Percentiles rank a stretch among this genome's conserved stretches.
phyloP scores from a whole-genome alignment of 2,113 vertebrate genomes.

The Corvus moneduloides region DNA sequence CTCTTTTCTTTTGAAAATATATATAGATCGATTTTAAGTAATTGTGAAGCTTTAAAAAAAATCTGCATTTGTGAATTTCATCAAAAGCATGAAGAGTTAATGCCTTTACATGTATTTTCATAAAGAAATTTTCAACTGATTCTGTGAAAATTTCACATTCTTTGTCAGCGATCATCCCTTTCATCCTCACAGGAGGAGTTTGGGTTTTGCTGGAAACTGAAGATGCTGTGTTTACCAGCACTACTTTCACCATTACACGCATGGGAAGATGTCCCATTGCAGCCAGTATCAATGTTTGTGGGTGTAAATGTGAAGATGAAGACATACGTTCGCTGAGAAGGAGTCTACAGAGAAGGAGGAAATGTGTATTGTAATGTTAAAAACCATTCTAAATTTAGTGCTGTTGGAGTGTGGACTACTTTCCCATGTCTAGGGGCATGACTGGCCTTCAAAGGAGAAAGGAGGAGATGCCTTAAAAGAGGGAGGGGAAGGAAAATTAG shows the following conservation, averaged over 20 bases:
- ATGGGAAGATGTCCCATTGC: neutral
- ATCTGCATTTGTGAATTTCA: neutral
- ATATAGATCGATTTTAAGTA: neutral
- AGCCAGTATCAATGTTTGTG: neutral
- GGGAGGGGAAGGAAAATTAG: rapidly evolving
- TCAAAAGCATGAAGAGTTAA: neutral
- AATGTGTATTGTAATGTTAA: neutral
- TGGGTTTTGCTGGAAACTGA: neutral
- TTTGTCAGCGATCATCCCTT: neutral
- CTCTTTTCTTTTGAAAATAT: neutral
- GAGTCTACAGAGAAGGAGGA: neutral
- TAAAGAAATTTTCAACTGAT: neutral
- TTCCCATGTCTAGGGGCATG: neutral
- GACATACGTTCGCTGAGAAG: rapidly evolving
- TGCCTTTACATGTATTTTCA: neutral
- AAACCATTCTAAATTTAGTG: neutral
- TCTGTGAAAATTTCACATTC: neutral
- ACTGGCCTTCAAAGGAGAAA: neutral
- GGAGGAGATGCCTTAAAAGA: neutral
- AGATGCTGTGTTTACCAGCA: neutral
- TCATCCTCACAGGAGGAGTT: neutral
- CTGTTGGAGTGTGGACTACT: neutral
- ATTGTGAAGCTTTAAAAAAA: neutral
- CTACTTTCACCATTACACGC: neutral
- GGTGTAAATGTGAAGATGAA: neutral